A percentile compares a stretch with the other conserved stretches of the same genome.
phyloP scores from a whole-genome alignment of 2,113 vertebrate species.

The Microtus montanus region DNA sequence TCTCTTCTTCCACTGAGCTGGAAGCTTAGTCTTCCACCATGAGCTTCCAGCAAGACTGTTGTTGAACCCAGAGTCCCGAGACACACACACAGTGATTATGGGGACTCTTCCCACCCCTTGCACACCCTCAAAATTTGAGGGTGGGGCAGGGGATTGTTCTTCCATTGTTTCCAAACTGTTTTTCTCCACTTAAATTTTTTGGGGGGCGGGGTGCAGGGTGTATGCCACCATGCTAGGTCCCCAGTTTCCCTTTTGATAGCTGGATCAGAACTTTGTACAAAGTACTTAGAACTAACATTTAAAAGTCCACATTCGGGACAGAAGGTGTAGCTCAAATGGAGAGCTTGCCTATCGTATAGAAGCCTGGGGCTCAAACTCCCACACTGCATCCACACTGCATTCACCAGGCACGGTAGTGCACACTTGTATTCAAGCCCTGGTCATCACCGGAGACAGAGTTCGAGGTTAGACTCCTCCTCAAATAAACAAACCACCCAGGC shows the following conservation, averaged over 20 bases:
- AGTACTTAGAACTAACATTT: background rate
- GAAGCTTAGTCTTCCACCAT: background rate
- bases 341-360: too few species aligned
- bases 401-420: background rate
- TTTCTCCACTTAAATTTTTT: background rate
- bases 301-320: too few species aligned
- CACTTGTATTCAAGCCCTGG: background rate
- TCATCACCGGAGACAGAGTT: background rate
- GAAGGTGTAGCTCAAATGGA: background rate
- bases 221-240: background rate
- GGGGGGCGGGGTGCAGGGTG: background rate
- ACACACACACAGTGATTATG: background rate
- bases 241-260: background rate
- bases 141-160: background rate
- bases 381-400: too few species aligned
- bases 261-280: background rate
- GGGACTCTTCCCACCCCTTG: accelerated
- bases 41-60: background rate
- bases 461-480: background rate
- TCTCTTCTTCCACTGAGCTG: background rate
- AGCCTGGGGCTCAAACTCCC: too few species aligned
- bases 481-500: background rate
- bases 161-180: background rate
- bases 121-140: too few species aligned
- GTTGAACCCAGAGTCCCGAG: background rate